These are phyloP conservation scores for Pao palembangensis DNA, from an alignment of 2,113 vertebrate genomes.

Conservation along the genomic window DNA sequence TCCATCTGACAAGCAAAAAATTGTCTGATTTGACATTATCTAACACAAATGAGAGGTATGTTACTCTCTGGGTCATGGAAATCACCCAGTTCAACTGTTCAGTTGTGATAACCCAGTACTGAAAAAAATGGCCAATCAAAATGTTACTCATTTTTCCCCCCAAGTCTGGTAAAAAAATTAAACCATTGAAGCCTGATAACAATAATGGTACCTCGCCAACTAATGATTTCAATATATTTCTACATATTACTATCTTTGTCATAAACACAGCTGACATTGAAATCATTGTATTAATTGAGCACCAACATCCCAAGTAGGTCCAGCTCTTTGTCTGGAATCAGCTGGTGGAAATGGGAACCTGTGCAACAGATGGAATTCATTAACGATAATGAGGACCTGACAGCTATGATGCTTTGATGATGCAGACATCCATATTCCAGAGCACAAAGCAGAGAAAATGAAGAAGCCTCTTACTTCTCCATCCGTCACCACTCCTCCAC, in stretches of 20 bases:
- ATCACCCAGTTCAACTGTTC: slow-evolving; percentile 1
- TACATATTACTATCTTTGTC: slow-evolving; percentile 28
- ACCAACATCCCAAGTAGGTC: slow-evolving; percentile 46
- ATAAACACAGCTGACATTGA: slow-evolving; percentile 26
- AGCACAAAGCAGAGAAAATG: slow-evolving; percentile 72
- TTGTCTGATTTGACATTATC: slow-evolving; percentile 25
- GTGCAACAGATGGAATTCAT: slow-evolving; percentile 66
- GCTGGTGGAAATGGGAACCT: slow-evolving; percentile 56
- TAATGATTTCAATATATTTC: slow-evolving; percentile 21
- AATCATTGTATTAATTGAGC: slow-evolving; percentile 38
- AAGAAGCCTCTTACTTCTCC: slow-evolving; percentile 60
- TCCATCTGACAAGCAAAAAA: slow-evolving; percentile 37
- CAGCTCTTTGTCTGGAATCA: slow-evolving; percentile 51
- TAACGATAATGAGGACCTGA: slow-evolving; percentile 68
- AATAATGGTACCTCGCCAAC: slow-evolving; percentile 14
- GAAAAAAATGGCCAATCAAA: background rate
- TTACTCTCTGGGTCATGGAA: slow-evolving; percentile 10
- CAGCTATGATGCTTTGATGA: slow-evolving; percentile 74
- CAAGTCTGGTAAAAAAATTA: slow-evolving; percentile 25
- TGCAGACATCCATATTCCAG: slow-evolving; percentile 67
- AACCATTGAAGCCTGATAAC: slow-evolving; percentile 6
- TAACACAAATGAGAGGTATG: slow-evolving; percentile 13
- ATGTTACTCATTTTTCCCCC: slow-evolving; percentile 11
- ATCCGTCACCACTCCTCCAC: slow-evolving; percentile 48
- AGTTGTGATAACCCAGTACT: background rate